phyloP scores from a whole-genome alignment of 2,888 invertebrate species.

The Protonemura montana region DNA sequence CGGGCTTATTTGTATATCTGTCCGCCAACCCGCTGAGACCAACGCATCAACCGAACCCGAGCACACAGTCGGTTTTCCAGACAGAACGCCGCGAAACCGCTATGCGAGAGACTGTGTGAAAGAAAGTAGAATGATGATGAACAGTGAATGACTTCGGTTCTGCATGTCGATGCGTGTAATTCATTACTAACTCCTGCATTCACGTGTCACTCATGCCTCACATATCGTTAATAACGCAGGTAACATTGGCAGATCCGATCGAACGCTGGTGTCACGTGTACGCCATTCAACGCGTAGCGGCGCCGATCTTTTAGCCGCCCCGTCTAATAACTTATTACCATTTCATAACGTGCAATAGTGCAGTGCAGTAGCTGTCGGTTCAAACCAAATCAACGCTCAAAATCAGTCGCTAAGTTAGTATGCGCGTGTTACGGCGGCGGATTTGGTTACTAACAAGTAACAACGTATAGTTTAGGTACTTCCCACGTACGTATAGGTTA shows the following conservation, averaged over 20 bases:
- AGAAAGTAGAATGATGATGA: not conserved
- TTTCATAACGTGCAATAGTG: not conserved
- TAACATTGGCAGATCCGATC: not conserved
- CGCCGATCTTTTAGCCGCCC: not conserved
- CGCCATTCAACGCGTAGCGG: not conserved
- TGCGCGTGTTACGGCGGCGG: not conserved
- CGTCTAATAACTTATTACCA: not conserved
- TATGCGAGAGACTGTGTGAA: not conserved
- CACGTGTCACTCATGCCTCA: slow-evolving; percentile 20
- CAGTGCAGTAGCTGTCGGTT: not conserved
- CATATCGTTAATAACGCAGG: slow-evolving; percentile 14
- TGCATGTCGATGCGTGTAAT: slow-evolving; percentile 17
- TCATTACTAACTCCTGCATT: slow-evolving; percentile 21
- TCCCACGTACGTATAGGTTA: too few relatives aligned
- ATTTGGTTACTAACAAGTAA: slow-evolving; percentile 27
- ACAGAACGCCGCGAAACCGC: not conserved
- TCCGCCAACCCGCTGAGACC: slow-evolving; percentile 2
- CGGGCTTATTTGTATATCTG: slow-evolving; percentile 41
- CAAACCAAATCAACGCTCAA: not conserved
- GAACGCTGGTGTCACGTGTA: not conserved
- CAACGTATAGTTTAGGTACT: not conserved
- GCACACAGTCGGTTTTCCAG: not conserved
- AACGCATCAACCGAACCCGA: not conserved
- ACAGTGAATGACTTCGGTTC: not conserved
- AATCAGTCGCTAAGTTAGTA: not conserved